phyloP scores from a whole-genome alignment of 2,113 vertebrate genomes.

The Myiagra hebetior region DNA sequence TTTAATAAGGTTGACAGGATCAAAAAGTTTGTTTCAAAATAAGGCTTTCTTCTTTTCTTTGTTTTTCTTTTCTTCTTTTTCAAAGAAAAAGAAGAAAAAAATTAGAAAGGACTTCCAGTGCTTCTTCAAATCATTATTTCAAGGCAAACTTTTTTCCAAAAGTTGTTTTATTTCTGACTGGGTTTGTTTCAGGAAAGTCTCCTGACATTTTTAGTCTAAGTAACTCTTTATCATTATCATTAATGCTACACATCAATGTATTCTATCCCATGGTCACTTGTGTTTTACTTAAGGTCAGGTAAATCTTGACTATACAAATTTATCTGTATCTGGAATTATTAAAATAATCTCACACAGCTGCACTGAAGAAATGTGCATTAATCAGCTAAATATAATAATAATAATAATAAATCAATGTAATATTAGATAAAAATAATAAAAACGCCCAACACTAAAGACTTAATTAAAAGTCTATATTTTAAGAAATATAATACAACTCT shows the following conservation, averaged over 20 bases:
- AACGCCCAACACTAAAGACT: background rate
- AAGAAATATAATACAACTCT: background rate
- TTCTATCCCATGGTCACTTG: background rate
- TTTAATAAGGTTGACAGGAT: background rate
- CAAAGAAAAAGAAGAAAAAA: background rate
- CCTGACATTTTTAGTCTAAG: background rate
- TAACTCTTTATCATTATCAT: background rate
- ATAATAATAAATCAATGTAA: background rate
- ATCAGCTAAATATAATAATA: background rate
- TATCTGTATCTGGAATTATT: background rate
- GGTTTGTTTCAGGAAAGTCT: background rate
- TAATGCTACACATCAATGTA: background rate
- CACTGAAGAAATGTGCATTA: background rate
- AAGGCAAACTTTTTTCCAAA: background rate
- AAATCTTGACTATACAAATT: background rate
- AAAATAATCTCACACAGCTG: background rate
- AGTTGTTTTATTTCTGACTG: background rate
- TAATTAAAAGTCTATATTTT: background rate
- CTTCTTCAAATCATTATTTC: background rate
- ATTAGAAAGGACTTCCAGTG: background rate
- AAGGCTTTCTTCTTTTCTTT: background rate
- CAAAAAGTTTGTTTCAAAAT: background rate
- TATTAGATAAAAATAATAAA: background rate
- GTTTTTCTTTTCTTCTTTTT: background rate
- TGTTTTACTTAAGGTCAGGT: background rate